A percentile compares a stretch with the other conserved stretches of the same genome.
Evolutionary conservation across 2,888 invertebrate genomes (phyloP).

Genomic region (Bruchidius siliquastri): DNA sequence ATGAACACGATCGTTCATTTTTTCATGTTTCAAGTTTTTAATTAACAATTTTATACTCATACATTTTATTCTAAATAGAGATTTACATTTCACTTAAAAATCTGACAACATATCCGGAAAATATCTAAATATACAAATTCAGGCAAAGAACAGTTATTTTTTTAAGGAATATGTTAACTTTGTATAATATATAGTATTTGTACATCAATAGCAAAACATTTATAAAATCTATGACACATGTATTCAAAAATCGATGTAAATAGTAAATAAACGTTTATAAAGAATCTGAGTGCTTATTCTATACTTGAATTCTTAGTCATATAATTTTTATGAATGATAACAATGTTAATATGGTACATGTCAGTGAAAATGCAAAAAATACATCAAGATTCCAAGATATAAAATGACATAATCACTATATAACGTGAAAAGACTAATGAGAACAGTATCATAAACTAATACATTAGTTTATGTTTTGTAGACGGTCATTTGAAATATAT

Average conservation of each 20-base stretch:
- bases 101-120: not conserved
- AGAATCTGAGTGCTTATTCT: not conserved
- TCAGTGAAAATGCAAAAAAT: too few species aligned
- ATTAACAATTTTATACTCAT: not conserved
- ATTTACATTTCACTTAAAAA: not conserved
- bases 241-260: conserved; percentile 5
- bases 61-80: not conserved
- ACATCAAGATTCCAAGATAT: too few species aligned
- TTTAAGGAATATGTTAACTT: conserved; percentile 6
- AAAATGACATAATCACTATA: too few species aligned
- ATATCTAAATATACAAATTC: conserved; percentile 8
- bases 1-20: not conserved
- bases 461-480: too few species aligned
- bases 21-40: not conserved
- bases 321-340: too few species aligned
- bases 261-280: conserved; percentile 5
- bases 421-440: too few species aligned
- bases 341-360: too few species aligned
- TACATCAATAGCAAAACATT: conserved; percentile 23
- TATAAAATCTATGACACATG: conserved; percentile 17
- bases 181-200: conserved; percentile 12
- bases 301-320: too few species aligned
- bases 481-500: too few species aligned
- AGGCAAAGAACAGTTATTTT: conserved; percentile 7
- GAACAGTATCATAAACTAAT: too few species aligned